These are phyloP conservation scores for Hyperoplus immaculatus DNA, from an alignment of 2,797 vertebrate genomes.

Conservation along the genomic window DNA sequence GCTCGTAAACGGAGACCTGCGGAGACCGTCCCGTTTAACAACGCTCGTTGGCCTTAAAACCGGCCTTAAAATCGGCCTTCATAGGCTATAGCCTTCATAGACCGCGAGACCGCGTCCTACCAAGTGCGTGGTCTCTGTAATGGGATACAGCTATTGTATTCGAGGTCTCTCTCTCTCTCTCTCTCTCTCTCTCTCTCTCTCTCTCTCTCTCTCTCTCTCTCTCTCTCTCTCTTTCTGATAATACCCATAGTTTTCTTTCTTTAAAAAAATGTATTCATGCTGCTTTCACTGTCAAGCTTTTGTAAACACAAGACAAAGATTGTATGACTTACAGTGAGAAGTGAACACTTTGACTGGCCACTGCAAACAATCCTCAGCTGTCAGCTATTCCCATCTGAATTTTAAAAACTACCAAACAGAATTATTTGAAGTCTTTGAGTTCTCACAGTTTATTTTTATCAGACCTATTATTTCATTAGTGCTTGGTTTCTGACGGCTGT, in stretches of 20 bases:
- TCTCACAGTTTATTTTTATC: not conserved
- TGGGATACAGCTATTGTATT: too few relatives aligned
- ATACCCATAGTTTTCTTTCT: not conserved
- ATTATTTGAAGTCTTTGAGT: constrained; percentile 2
- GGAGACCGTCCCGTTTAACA: too few relatives aligned
- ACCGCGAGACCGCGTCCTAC: too few relatives aligned
- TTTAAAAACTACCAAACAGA: constrained; percentile 7
- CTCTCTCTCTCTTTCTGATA: not conserved
- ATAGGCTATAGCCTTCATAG: too few relatives aligned
- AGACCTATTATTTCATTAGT: not conserved
- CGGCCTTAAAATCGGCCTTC: too few relatives aligned
- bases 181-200: too few relatives aligned
- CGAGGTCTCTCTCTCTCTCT: too few relatives aligned
- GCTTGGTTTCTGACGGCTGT: constrained; percentile 14
- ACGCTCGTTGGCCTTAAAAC: too few relatives aligned
- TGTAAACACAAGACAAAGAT: constrained; percentile 8
- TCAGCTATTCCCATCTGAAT: constrained; percentile 17
- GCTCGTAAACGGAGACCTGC: too few relatives aligned
- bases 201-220: too few relatives aligned
- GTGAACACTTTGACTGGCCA: not conserved
- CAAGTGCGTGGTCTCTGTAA: too few relatives aligned
- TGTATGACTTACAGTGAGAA: not conserved
- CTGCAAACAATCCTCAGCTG: constrained; percentile 12
- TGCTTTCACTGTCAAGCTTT: not conserved
- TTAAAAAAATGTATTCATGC: not conserved